Evolutionary conservation across 2,888 invertebrate species (phyloP).

Genomic region (Saturnia japonica): DNA sequence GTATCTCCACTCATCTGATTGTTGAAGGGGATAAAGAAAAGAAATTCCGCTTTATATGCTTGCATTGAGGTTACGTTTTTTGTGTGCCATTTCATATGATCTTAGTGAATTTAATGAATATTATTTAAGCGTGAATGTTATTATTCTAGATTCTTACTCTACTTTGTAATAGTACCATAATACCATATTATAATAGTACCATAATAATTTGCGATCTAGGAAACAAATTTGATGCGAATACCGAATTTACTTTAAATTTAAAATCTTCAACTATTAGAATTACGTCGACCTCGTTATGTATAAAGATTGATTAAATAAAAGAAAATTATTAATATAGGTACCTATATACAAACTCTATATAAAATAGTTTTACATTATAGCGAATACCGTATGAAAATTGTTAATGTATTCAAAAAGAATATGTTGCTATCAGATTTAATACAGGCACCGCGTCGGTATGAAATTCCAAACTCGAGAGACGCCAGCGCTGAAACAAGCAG

Average conservation of each 20-base stretch:
- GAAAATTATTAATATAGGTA: background rate
- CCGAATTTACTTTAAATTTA: too few relatives aligned
- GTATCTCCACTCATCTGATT: constrained; percentile 65
- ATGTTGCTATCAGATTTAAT: constrained; percentile 5
- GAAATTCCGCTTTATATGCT: constrained; percentile 38
- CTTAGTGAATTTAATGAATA: constrained; percentile 40
- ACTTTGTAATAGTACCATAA: too few relatives aligned
- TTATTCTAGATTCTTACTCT: too few relatives aligned
- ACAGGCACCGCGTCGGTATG: background rate
- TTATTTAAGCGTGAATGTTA: too few relatives aligned
- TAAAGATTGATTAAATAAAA: too few relatives aligned
- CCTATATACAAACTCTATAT: background rate
- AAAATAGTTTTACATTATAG: background rate
- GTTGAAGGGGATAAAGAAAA: constrained; percentile 42
- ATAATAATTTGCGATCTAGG: too few relatives aligned
- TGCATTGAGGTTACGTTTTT: constrained; percentile 33
- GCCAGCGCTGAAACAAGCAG: constrained; percentile 30
- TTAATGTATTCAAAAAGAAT: constrained; percentile 4
- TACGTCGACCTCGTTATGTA: too few relatives aligned
- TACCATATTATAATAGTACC: too few relatives aligned
- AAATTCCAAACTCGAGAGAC: constrained; percentile 2
- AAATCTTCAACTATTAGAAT: too few relatives aligned
- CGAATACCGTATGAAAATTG: background rate
- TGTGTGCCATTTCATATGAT: constrained; percentile 41
- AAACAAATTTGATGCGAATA: too few relatives aligned